Percentiles rank a stretch among this genome's conserved stretches.
Evolutionary conservation across 2,113 vertebrate genomes (phyloP).

Genomic region (Macrotus californicus): DNA sequence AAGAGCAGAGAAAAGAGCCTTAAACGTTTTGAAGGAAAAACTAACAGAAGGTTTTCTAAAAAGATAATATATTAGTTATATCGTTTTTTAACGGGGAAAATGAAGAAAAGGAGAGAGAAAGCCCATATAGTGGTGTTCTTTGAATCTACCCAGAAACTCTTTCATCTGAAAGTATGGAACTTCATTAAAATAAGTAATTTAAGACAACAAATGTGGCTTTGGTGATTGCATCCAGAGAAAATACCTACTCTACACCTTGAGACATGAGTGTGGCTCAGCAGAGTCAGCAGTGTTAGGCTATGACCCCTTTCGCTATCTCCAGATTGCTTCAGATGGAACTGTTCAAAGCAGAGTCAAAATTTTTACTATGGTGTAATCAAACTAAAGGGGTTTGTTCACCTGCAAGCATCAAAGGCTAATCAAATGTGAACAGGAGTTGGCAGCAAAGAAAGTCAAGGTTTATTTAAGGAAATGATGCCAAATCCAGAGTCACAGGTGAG

Average conservation of each 20-base stretch:
- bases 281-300: background rate
- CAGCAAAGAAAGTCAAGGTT: background rate
- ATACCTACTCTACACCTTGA: background rate
- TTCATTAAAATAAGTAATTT: conserved; percentile 15
- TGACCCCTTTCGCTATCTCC: background rate
- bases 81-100: background rate
- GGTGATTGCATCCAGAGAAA: background rate
- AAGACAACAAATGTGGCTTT: background rate
- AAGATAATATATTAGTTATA: background rate
- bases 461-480: background rate
- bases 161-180: conserved; percentile 1
- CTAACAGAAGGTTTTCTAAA: conserved; percentile 6
- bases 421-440: background rate
- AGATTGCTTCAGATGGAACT: background rate
- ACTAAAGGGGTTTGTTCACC: background rate
- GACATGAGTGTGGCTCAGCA: background rate
- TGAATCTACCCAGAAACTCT: conserved; percentile 6
- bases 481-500: background rate
- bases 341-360: conserved; percentile 24
- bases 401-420: background rate
- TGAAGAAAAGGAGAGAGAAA: background rate
- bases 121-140: background rate
- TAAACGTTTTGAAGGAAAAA: conserved; percentile 21
- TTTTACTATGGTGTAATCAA: background rate
- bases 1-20: conserved; percentile 41